These are phyloP conservation scores for Drosophila obscura DNA, from an alignment of 1,140 invertebrate species.

Conservation along the genomic window DNA sequence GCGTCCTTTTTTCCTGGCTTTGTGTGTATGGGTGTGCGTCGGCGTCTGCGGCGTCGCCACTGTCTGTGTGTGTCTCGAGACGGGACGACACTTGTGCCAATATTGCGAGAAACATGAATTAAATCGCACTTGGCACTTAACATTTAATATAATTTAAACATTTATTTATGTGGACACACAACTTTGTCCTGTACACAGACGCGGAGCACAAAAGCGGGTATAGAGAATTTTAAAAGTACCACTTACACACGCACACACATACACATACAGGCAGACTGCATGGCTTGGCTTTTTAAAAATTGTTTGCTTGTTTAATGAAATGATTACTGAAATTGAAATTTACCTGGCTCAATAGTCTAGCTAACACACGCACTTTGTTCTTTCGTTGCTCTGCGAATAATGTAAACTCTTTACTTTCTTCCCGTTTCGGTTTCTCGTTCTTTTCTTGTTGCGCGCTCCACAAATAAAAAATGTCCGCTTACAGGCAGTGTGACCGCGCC, in stretches of 20 bases:
- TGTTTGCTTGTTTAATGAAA: conserved; percentile 24
- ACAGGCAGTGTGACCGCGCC: too few species aligned
- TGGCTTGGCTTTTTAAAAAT: conserved; percentile 59
- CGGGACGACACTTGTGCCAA: conserved; percentile 43
- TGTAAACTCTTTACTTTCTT: conserved; percentile 36
- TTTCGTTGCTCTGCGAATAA: conserved; percentile 40
- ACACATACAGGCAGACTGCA: conserved; percentile 61
- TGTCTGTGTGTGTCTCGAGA: conserved; percentile 37
- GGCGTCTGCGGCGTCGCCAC: not conserved
- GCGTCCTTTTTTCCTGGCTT: conserved; percentile 67
- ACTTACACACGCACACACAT: conserved; percentile 65
- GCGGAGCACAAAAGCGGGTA: conserved; percentile 71
- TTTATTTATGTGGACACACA: conserved; percentile 20
- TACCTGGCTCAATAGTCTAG: conserved; percentile 48
- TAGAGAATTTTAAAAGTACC: conserved; percentile 76
- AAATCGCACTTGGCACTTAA: conserved; percentile 7
- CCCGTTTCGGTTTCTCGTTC: conserved; percentile 48
- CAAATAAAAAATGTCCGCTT: conserved; percentile 37
- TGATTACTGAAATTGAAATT: conserved; percentile 47
- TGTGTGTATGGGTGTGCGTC: conserved; percentile 3
- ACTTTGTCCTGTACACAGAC: conserved; percentile 41
- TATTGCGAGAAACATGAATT: conserved; percentile 15
- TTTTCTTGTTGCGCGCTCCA: conserved; percentile 44
- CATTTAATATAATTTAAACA: conserved; percentile 14
- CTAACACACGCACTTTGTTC: conserved; percentile 55